Evolutionary conservation across 2,797 vertebrate genomes (phyloP).

Genomic region (Eulemur coronatus): DNA sequence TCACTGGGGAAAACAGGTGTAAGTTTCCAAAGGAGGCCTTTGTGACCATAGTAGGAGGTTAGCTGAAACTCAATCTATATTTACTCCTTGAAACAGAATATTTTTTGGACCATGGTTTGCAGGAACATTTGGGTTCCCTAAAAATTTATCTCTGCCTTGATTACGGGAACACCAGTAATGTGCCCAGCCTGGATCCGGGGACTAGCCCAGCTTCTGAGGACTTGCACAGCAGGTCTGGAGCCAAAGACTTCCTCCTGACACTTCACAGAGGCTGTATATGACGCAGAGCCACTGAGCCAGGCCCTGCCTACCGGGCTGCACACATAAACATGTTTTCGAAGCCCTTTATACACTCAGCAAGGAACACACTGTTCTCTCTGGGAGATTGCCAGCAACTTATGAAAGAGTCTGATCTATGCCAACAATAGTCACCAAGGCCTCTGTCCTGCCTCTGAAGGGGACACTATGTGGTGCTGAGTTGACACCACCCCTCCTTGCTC

Average conservation of each 20-base stretch:
- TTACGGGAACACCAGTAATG: neutral
- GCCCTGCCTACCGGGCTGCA: neutral
- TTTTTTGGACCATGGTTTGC: neutral
- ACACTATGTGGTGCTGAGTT: neutral
- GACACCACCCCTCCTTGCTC: neutral
- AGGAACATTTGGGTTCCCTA: neutral
- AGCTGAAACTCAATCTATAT: conserved; percentile 39
- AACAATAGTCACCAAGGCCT: conserved; percentile 42
- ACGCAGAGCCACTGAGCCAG: neutral
- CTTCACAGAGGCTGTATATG: neutral
- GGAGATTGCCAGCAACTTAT: conserved; percentile 24
- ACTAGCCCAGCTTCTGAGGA: neutral
- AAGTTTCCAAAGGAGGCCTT: conserved; percentile 25
- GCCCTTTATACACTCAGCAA: neutral
- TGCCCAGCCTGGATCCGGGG: neutral
- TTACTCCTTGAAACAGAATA: conserved; percentile 22
- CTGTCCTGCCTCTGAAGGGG: neutral
- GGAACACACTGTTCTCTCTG: conserved; percentile 76
- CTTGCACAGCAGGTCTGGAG: conserved; percentile 18
- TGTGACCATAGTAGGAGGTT: neutral
- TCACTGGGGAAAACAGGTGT: conserved; percentile 59
- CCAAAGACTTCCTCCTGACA: conserved; percentile 37
- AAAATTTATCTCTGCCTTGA: neutral
- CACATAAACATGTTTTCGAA: conserved; percentile 81
- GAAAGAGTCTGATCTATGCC: conserved; percentile 43